Evolutionary conservation across 2,113 vertebrate species (phyloP).

Genomic region (Oryzias melastigma): DNA sequence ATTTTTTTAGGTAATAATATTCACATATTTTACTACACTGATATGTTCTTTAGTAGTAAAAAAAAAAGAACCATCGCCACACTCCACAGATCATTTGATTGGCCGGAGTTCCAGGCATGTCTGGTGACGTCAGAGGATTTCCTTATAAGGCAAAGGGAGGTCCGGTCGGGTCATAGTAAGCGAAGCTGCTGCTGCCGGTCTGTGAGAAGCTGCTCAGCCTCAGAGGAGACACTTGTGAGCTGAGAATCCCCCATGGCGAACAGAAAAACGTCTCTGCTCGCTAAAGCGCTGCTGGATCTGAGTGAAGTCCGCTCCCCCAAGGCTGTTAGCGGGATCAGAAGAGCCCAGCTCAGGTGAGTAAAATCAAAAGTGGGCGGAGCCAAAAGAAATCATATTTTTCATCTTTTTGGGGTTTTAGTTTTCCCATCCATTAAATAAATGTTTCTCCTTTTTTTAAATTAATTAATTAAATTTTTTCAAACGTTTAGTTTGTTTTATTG

Average conservation of each 20-base stretch:
- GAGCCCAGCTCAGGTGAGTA: constrained; percentile 59
- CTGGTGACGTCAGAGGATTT: constrained; percentile 1
- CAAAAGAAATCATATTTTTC: too few species aligned
- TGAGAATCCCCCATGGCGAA: constrained; percentile 39
- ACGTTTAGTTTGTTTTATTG: too few species aligned
- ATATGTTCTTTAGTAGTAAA: too few species aligned
- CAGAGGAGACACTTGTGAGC: neutral
- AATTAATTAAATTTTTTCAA: too few species aligned
- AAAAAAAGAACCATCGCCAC: too few species aligned
- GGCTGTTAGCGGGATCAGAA: constrained; percentile 25
- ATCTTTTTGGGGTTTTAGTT: too few species aligned
- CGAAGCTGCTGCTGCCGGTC: neutral
- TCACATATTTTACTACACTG: too few species aligned
- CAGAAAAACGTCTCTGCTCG: constrained; percentile 31
- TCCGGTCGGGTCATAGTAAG: neutral
- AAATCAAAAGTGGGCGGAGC: neutral
- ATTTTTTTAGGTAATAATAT: too few species aligned
- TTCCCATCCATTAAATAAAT: too few species aligned
- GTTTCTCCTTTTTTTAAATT: too few species aligned
- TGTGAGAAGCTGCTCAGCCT: accelerated
- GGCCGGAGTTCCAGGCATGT: neutral
- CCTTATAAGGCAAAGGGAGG: accelerated
- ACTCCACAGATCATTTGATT: constrained; percentile 17
- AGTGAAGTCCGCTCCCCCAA: constrained; percentile 21
- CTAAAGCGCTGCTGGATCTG: constrained; percentile 54